Conservation (phyloP, 2,113 vertebrate species). For the Grammomys surdaster region DNA sequence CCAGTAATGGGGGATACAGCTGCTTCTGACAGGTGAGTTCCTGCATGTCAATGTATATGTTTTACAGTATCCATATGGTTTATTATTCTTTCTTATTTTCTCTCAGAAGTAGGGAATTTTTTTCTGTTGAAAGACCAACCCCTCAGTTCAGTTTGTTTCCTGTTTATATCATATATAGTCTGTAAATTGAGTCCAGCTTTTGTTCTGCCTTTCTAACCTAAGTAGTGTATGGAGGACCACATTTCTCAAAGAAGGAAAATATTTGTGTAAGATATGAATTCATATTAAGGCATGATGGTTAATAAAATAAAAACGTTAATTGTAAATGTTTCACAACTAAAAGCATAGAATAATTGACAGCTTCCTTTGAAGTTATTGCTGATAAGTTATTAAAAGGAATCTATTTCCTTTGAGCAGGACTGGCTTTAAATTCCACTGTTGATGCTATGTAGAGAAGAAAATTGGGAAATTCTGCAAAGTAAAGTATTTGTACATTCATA, state of each 20-base stretch:
- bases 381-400: background rate
- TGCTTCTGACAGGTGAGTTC: constrained; percentile 14
- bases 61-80: background rate
- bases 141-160: background rate
- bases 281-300: background rate
- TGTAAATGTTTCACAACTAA: background rate
- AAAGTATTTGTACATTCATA: background rate
- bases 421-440: background rate
- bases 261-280: background rate
- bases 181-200: background rate
- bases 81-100: background rate
- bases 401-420: background rate
- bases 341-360: background rate
- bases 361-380: background rate
- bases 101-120: background rate
- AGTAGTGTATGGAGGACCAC: background rate
- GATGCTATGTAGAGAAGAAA: background rate
- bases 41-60: background rate
- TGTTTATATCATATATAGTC: background rate
- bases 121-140: background rate
- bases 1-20: background rate
- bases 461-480: background rate
- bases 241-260: constrained; percentile 12
- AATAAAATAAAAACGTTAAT: background rate
- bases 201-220: background rate